Base-by-base conservation (phyloP, 2,113 vertebrate species). In the Odocoileus hemionus region DNA sequence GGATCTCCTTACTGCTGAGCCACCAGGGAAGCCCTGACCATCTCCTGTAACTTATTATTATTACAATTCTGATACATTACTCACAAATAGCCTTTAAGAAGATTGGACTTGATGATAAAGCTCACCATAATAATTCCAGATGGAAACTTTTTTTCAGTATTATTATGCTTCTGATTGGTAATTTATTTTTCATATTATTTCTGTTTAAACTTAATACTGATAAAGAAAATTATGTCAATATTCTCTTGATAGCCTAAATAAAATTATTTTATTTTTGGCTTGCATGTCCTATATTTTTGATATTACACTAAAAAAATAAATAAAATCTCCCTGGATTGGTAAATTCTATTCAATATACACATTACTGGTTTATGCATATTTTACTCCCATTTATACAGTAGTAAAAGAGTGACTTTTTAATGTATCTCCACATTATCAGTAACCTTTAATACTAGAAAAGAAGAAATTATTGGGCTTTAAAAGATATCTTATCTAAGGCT, bases 171-270 rank as follows among this genome's bases (percentile, higher is more conserved):
- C 7, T 61, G 54, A 92, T 47, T 93, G 57, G 36, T 52, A 33
- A 74, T 93, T 64, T 90, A 84, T 54, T 74, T 96, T 92, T 96
- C 43, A 70, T 50, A 28, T 79, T 76, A 26, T 55, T 97, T 89
- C 23, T 80, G 1, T 74, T 82, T 70, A 86, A 79, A 61, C 7
- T 60, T 79, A 76, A 70, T 23, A 70, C 21, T 92, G 30, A 85
- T 45, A 60, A 87, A 94, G 13, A 26, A 91, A 26, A 47, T 82
- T 90, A 79, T 2, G 2, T 80, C 58, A 94, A 87, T 89, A 54
- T 7, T 16, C 28, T 50, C 10, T 50, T 89, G 57, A 54, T 70
- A 45, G 5, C 19, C 4, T 89, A 90, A 90, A 87, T 94, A 87
- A 95, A 80, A 14, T 7, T 33, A 86, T 82, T 91, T 61, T 45